These are phyloP conservation scores for Parauchenoglanis punctatus DNA, from an alignment of 2,797 vertebrate species.

Conservation along the genomic window DNA sequence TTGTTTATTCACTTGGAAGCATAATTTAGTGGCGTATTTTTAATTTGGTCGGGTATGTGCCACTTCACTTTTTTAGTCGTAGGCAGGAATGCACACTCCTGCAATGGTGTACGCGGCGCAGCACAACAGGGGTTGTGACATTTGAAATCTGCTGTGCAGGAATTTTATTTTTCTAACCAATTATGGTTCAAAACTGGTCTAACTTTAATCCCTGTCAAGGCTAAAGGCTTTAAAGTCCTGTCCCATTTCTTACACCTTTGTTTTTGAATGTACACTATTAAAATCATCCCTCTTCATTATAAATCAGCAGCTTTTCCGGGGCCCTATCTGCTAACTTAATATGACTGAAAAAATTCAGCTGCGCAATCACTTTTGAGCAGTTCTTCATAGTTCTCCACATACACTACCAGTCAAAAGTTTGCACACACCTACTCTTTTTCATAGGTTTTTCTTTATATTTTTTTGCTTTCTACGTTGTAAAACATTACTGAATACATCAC, in stretches of 20 bases:
- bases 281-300: neutral
- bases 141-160: constrained; percentile 4
- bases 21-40: too few relatives aligned
- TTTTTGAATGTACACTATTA: neutral
- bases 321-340: neutral
- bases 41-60: neutral
- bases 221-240: neutral
- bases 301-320: neutral
- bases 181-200: neutral
- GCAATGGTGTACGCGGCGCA: neutral
- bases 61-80: neutral
- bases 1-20: neutral
- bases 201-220: constrained; percentile 5
- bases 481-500: too few relatives aligned
- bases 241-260: neutral
- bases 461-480: too few relatives aligned
- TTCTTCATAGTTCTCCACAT: neutral
- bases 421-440: too few relatives aligned
- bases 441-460: too few relatives aligned
- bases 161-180: constrained; percentile 12
- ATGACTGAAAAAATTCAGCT: neutral
- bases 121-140: constrained; percentile 5
- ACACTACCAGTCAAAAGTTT: too few relatives aligned
- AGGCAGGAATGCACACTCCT: neutral
- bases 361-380: neutral